Evolutionary conservation across 2,888 invertebrate species (phyloP).

Genomic region (Morpho deidamia): DNA sequence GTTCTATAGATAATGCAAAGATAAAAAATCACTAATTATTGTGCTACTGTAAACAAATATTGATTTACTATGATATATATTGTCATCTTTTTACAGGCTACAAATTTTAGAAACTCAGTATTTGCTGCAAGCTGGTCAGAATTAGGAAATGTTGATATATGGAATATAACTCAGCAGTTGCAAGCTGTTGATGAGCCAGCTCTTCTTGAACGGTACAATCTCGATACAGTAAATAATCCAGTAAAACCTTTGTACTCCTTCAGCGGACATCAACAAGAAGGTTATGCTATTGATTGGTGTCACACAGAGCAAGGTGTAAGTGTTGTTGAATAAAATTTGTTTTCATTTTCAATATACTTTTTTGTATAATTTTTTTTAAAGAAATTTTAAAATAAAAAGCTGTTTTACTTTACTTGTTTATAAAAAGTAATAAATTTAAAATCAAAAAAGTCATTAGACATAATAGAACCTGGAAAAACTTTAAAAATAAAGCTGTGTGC

Average conservation of each 20-base stretch:
- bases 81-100: constrained; percentile 57
- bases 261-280: constrained; percentile 94
- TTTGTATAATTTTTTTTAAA: no score
- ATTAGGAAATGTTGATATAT: constrained; percentile 93
- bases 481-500: no score
- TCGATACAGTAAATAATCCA: constrained; percentile 74
- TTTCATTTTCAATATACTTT: no score
- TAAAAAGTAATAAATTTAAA: no score
- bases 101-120: constrained; percentile 80
- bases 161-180: constrained; percentile 91
- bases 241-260: constrained; percentile 89
- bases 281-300: constrained; percentile 97
- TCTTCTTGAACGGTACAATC: constrained; percentile 80
- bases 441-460: no score
- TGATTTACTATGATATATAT: no score
- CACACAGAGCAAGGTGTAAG: constrained; percentile 85
- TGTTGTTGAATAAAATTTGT: constrained; percentile 15
- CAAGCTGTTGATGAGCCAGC: constrained; percentile 87
- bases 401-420: no score
- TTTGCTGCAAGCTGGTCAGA: constrained; percentile 98
- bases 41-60: no score
- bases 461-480: no score
- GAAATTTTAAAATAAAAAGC: no score
- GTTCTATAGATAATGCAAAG: no score
- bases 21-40: no score